A percentile compares a stretch with the other conserved stretches of the same genome.
These are phyloP conservation scores for Andrena bucephala DNA, from an alignment of 2,888 invertebrate genomes.

Conservation along the genomic window DNA sequence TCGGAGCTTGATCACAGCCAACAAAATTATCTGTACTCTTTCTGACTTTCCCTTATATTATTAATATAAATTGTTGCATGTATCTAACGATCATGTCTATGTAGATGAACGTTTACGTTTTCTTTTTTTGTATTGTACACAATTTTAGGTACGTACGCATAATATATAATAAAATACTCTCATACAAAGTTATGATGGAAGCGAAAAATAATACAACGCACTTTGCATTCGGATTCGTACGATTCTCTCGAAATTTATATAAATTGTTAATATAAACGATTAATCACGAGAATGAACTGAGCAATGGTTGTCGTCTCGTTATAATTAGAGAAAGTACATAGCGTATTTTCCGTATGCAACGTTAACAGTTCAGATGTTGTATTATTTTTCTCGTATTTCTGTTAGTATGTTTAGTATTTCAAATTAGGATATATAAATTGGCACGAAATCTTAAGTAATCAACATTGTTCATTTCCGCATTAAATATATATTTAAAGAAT, in stretches of 20 bases:
- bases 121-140: conserved; percentile 49
- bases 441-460: conserved; percentile 19
- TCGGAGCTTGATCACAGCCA: neutral
- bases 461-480: conserved; percentile 20
- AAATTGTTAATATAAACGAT: neutral
- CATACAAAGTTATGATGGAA: conserved; percentile 1
- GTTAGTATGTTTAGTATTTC: conserved; percentile 20
- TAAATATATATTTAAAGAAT: conserved; percentile 9
- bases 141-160: conserved; percentile 56
- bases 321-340: conserved; percentile 1
- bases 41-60: conserved; percentile 34
- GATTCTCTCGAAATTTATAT: conserved; percentile 7
- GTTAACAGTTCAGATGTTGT: neutral
- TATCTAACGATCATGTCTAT: conserved; percentile 46
- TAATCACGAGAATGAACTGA: neutral
- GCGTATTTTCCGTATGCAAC: conserved; percentile 12
- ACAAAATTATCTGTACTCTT: conserved; percentile 33
- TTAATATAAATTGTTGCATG: conserved; percentile 44
- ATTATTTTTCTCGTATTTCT: conserved; percentile 3
- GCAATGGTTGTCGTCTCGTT: neutral
- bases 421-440: conserved; percentile 14
- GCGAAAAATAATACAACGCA: neutral
- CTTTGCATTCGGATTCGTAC: neutral
- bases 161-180: conserved; percentile 44
- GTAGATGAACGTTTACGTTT: conserved; percentile 50